Base-by-base conservation (phyloP, 23 tunicate genomes). In the Diplosoma virens region DNA sequence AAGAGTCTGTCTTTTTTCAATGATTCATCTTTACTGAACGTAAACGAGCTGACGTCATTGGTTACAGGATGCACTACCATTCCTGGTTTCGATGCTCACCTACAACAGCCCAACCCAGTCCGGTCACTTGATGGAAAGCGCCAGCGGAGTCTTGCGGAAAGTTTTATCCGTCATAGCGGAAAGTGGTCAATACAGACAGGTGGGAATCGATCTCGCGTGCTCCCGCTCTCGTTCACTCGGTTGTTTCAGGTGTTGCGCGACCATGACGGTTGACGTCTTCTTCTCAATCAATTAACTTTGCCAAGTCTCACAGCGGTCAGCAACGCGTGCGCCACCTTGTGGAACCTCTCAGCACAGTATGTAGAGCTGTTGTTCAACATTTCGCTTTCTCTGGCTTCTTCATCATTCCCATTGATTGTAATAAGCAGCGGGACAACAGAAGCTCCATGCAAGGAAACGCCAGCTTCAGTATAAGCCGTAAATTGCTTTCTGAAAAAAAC, bases 271-370 rank as follows among this genome's bases (percentile, higher is more conserved):
- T 84, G 79, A 21, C 84, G 79, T 32, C 47, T 56, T 0, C 52
- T 86, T 24, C 75, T 86, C 27, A 59, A 61, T 1, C 85, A 79
- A 26, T 59, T 86, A 35, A 63, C 80, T 23, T 79, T 84, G 22
- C 68, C 84, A 30, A 86, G 93, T 35, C 48, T 86, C 45, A 86
- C 93, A 14, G 79, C 79, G 46, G 93, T 86, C 21, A 86, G 93
- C 74, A 86, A 86, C 33, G 93, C 93, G 24, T 86, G 93, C 64
- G 80, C 84, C 14, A 79, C 93, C 1, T 32, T 86, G 30, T 86
- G 93, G 93, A 86, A 86, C 68, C 75, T 86, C 1, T 86, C 93
- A 18, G 84, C 84, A 33, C 34, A 80, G 93, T 86, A 35, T 0
- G n/a, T n/a, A n/a, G n/a, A n/a, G n/a, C n/a, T n/a, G n/a, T n/a